These are phyloP conservation scores for Peromyscus eremicus DNA, from an alignment of 2,797 vertebrate species.

Conservation along the genomic window DNA sequence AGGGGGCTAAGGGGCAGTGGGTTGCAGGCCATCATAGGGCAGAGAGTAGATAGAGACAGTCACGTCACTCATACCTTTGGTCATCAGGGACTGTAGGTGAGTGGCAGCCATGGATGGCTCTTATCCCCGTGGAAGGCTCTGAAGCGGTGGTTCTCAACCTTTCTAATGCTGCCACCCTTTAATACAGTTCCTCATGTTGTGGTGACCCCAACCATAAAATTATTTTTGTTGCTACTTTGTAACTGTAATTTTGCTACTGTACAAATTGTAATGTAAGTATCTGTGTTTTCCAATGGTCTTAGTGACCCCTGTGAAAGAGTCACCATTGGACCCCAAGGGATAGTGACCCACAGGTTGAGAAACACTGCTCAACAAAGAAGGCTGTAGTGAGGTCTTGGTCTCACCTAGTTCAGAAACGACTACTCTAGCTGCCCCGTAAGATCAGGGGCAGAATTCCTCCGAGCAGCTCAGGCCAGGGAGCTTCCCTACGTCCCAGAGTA, in stretches of 20 bases:
- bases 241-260: neutral
- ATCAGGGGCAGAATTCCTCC: neutral
- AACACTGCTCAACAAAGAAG: neutral
- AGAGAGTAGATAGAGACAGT: neutral
- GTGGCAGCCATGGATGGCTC: neutral
- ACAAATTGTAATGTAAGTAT: neutral
- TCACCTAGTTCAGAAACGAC: neutral
- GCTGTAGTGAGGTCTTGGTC: neutral
- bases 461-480: neutral
- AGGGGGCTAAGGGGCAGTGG: neutral
- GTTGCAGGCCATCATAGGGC: neutral
- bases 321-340: neutral
- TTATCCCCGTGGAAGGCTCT: neutral
- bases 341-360: neutral
- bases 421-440: fast-evolving
- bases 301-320: neutral
- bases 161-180: neutral
- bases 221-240: neutral
- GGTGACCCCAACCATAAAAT: neutral
- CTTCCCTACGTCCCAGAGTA: neutral
- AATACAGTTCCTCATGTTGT: neutral
- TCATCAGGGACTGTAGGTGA: neutral
- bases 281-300: neutral
- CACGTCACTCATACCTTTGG: neutral
- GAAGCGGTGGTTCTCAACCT: neutral